Evolutionary conservation across 2,888 invertebrate species (phyloP).

Genomic region (Elmis aenea): DNA sequence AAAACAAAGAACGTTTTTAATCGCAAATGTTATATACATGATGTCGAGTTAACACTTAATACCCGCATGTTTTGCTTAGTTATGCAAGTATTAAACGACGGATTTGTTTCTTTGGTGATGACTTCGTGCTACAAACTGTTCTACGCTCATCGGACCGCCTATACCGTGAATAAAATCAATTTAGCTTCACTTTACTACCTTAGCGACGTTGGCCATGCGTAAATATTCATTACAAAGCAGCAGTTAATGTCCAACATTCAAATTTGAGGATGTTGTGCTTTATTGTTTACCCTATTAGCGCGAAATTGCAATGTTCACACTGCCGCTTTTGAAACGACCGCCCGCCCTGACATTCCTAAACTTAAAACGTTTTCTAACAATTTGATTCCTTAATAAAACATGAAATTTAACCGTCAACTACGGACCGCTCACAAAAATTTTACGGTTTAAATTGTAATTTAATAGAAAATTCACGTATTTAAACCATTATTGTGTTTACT

Average conservation of each 20-base stretch:
- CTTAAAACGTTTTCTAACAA: too few relatives aligned
- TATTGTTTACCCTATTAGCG: conserved; percentile 16
- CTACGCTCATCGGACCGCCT: conserved; percentile 15
- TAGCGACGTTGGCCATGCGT: conserved; percentile 21
- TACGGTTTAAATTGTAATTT: too few relatives aligned
- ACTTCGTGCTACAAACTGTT: conserved; percentile 15
- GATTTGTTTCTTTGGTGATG: conserved; percentile 8
- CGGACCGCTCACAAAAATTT: too few relatives aligned
- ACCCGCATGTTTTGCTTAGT: too few relatives aligned
- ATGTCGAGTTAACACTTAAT: too few relatives aligned
- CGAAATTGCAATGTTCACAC: conserved; percentile 14
- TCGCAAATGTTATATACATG: too few relatives aligned
- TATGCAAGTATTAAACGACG: not conserved
- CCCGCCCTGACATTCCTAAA: not conserved
- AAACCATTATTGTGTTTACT: too few relatives aligned
- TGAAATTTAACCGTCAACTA: too few relatives aligned
- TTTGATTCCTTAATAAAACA: too few relatives aligned
- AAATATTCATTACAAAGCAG: conserved; percentile 21
- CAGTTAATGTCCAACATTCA: conserved; percentile 14
- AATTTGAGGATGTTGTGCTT: conserved; percentile 9
- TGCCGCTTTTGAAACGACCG: conserved; percentile 5
- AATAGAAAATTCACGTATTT: too few relatives aligned
- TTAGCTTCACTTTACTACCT: conserved; percentile 23
- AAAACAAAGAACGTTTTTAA: too few relatives aligned
- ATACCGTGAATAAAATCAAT: conserved; percentile 24